Conservation (phyloP, 2,888 invertebrate species). For the Ethmia dodecea region DNA sequence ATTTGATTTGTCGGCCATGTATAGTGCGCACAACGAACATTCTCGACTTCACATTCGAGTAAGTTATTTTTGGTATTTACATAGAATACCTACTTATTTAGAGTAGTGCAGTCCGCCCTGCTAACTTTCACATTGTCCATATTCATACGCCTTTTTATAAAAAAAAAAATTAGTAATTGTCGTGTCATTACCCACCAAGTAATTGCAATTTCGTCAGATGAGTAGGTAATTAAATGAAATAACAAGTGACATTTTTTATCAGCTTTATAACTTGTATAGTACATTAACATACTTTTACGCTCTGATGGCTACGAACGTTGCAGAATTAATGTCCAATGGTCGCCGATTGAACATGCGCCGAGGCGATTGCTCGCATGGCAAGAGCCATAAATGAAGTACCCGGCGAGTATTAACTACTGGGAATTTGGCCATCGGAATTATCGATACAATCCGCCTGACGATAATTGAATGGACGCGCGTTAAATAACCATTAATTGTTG, state of each 20-base stretch:
- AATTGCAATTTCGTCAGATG: slow-evolving; percentile 29
- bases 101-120: too few species aligned
- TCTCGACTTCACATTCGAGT: slow-evolving; percentile 45
- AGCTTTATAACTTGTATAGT: slow-evolving; percentile 36
- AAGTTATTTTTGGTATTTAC: background rate
- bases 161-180: background rate
- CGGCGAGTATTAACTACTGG: slow-evolving; percentile 52
- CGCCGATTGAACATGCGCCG: slow-evolving; percentile 41
- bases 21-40: slow-evolving; percentile 42
- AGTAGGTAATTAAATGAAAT: slow-evolving; percentile 39
- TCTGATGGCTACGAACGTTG: slow-evolving; percentile 45
- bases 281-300: slow-evolving; percentile 57
- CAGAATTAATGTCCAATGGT: slow-evolving; percentile 52
- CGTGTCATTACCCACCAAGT: slow-evolving; percentile 21
- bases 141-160: background rate
- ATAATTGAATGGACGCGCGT: slow-evolving; percentile 66
- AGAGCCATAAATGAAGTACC: slow-evolving; percentile 56
- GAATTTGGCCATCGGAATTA: slow-evolving; percentile 61
- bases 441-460: slow-evolving; percentile 58
- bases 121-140: too few species aligned
- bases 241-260: slow-evolving; percentile 38
- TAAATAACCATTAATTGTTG: slow-evolving; percentile 68
- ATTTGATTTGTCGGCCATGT: slow-evolving; percentile 56
- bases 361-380: slow-evolving; percentile 41
- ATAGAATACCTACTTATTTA: too few species aligned